phyloP scores from a whole-genome alignment of 1,140 invertebrate species.

The Aricia agestis region DNA sequence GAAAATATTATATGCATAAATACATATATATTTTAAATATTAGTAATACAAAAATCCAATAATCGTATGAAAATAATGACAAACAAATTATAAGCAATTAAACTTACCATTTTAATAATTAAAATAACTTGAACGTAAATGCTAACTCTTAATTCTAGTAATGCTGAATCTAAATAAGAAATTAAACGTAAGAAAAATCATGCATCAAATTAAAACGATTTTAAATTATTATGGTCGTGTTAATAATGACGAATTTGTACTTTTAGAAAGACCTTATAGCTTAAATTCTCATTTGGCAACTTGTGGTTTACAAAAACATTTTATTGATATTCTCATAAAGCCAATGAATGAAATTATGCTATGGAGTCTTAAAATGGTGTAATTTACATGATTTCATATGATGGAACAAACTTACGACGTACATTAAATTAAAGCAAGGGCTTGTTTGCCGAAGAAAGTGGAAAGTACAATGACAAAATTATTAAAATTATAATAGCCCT shows the following conservation, averaged over 20 bases:
- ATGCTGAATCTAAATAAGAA: slow-evolving; percentile 19
- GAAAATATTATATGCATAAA: slow-evolving; percentile 67
- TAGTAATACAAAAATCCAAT: slow-evolving; percentile 22
- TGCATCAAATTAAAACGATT: slow-evolving; percentile 15
- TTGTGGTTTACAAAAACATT: neutral
- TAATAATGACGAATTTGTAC: slow-evolving; percentile 4
- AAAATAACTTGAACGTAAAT: slow-evolving; percentile 62
- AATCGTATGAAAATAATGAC: slow-evolving; percentile 39
- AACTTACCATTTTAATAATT: slow-evolving; percentile 58
- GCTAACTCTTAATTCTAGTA: slow-evolving; percentile 26
- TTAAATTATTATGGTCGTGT: neutral
- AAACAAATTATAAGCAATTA: slow-evolving; percentile 47
- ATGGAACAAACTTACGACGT: neutral
- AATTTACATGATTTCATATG: neutral
- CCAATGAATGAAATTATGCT: neutral
- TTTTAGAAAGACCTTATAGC: neutral
- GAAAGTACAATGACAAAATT: slow-evolving; percentile 1
- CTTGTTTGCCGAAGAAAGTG: neutral
- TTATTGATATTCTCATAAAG: too few species aligned
- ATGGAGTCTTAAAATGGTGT: neutral
- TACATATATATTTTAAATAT: slow-evolving; percentile 40
- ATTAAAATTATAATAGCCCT: slow-evolving; percentile 2
- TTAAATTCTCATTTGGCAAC: neutral
- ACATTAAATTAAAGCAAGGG: neutral
- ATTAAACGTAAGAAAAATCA: slow-evolving; percentile 20